phyloP scores from a whole-genome alignment of 2,113 vertebrate genomes.

The Xenopus laevis region DNA sequence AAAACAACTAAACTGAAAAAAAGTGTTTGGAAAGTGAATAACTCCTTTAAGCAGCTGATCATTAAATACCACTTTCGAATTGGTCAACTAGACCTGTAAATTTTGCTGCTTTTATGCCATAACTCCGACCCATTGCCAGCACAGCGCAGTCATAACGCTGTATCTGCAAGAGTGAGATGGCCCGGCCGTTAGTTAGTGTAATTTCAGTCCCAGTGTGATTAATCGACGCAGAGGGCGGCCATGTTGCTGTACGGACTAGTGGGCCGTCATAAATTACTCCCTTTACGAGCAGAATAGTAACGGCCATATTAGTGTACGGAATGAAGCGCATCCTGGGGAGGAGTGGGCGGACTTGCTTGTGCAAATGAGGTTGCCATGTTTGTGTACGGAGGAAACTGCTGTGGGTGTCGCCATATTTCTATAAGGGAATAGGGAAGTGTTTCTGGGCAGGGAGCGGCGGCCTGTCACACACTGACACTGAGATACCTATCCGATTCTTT shows the following conservation, averaged over 20 bases:
- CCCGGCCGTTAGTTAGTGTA: no score
- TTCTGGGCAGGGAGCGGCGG: constrained; percentile 45
- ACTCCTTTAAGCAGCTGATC: no score
- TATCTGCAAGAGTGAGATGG: no score
- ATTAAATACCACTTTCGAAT: no score
- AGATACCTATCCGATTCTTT: constrained; percentile 53
- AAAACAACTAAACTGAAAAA: no score
- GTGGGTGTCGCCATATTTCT: neutral
- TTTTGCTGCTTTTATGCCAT: no score
- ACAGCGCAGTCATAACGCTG: no score
- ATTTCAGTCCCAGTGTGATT: neutral
- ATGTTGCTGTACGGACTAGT: neutral
- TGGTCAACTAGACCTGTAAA: no score
- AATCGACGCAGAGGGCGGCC: neutral
- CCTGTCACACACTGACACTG: constrained; percentile 59
- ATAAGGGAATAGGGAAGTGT: neutral
- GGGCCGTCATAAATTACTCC: no score
- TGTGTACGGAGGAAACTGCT: constrained; percentile 5
- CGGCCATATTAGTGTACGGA: neutral
- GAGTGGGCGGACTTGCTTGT: neutral
- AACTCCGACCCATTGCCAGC: no score
- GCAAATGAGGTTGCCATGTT: neutral
- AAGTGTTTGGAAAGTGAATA: no score
- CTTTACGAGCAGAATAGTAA: no score
- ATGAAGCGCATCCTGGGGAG: neutral